These are phyloP conservation scores for Operophtera brumata DNA, from an alignment of 2,888 invertebrate species.

Conservation along the genomic window DNA sequence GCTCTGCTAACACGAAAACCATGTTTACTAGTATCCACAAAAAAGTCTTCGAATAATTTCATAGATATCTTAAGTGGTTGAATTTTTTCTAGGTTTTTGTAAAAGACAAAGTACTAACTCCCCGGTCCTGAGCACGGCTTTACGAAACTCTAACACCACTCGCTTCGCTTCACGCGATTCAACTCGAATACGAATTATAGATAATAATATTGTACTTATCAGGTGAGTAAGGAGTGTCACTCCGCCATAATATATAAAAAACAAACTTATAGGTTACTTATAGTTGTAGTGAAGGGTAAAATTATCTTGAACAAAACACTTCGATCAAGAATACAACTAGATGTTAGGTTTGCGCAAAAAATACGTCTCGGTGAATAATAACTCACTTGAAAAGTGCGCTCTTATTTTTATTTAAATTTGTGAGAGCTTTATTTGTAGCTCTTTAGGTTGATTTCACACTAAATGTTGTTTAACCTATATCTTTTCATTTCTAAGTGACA, in stretches of 20 bases:
- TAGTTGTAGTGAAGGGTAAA: constrained; percentile 19
- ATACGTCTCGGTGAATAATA: too few relatives aligned
- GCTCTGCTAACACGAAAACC: too few relatives aligned
- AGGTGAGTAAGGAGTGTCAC: constrained; percentile 62
- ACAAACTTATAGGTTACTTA: constrained; percentile 41
- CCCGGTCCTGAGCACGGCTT: constrained; percentile 68
- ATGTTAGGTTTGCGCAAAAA: too few relatives aligned
- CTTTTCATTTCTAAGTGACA: too few relatives aligned
- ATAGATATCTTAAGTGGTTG: constrained; percentile 5
- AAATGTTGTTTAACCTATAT: too few relatives aligned
- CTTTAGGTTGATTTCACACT: too few relatives aligned
- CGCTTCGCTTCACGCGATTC: constrained; percentile 45
- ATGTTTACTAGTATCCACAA: too few relatives aligned
- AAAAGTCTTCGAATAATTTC: too few relatives aligned
- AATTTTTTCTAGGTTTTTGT: constrained; percentile 1
- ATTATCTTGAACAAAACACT: constrained; percentile 43
- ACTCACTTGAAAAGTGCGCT: too few relatives aligned
- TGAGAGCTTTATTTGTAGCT: too few relatives aligned
- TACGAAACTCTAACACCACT: constrained; percentile 75
- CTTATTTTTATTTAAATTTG: too few relatives aligned
- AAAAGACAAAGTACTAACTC: constrained; percentile 35
- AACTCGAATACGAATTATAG: constrained; percentile 60
- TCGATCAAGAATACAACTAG: too few relatives aligned
- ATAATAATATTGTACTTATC: constrained; percentile 39
- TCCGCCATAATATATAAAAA: constrained; percentile 75